Conservation (phyloP, 2,797 vertebrate genomes). For the Neosilurus hyrtlii region DNA sequence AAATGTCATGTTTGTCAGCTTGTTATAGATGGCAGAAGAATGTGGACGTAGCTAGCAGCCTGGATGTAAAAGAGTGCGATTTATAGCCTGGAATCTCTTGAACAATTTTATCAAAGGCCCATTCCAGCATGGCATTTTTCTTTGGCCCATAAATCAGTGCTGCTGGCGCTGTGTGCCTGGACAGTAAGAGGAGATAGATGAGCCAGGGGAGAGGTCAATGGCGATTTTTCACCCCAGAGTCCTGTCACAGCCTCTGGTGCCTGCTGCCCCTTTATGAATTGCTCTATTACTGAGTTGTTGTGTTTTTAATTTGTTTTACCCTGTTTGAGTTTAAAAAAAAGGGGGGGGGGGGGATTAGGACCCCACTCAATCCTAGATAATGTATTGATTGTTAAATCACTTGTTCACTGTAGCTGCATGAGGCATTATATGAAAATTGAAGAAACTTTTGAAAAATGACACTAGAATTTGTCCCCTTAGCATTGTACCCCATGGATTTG, state of each 20-base stretch:
- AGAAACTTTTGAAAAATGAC: slow-evolving; percentile 71
- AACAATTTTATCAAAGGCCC: slow-evolving; percentile 99
- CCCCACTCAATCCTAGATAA: slow-evolving; percentile 75
- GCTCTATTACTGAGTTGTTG: slow-evolving; percentile 86
- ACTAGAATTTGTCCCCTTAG: slow-evolving; percentile 53
- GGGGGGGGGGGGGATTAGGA: slow-evolving; percentile 66
- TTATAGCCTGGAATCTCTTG: slow-evolving; percentile 98
- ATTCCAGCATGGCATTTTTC: slow-evolving; percentile 96
- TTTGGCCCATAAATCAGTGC: slow-evolving; percentile 98
- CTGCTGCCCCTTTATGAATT: slow-evolving; percentile 88
- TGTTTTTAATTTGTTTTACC: slow-evolving; percentile 84
- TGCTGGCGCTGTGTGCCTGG: slow-evolving; percentile 92
- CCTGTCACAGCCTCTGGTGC: slow-evolving; percentile 85
- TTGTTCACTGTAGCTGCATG: slow-evolving; percentile 57
- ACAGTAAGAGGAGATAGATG: slow-evolving; percentile 99
- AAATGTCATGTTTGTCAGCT: slow-evolving; percentile 84
- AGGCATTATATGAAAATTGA: slow-evolving; percentile 64
- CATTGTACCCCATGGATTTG: no score
- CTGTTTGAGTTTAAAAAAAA: slow-evolving; percentile 68
- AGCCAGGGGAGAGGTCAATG: slow-evolving; percentile 94
- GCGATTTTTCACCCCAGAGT: slow-evolving; percentile 88
- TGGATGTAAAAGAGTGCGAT: slow-evolving; percentile 98
- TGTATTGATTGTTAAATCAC: slow-evolving; percentile 76
- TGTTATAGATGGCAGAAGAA: slow-evolving; percentile 96
- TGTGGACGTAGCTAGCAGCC: slow-evolving; percentile 93